phyloP scores from a whole-genome alignment of 2,113 vertebrate genomes.

The Mionectes macconnelli region DNA sequence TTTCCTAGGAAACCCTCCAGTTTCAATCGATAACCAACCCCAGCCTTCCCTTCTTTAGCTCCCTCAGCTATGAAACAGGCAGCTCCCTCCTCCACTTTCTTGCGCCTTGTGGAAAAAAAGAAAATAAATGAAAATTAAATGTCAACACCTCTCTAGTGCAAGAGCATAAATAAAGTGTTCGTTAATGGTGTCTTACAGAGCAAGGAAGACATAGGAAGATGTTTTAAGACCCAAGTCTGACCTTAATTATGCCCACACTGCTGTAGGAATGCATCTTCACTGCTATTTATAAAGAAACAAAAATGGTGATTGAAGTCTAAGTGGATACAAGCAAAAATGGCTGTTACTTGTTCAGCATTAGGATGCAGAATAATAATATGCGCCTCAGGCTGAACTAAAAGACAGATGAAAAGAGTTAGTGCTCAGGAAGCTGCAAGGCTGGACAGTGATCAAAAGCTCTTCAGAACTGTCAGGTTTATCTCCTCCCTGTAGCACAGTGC shows the following conservation, averaged over 20 bases:
- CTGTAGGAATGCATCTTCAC: not conserved
- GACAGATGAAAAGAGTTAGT: not conserved
- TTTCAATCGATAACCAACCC: not conserved
- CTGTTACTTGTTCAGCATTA: not conserved
- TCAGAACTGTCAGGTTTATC: not conserved
- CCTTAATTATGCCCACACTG: not conserved
- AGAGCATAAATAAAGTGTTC: not conserved
- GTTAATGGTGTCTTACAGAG: not conserved
- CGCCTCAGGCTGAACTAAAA: not conserved
- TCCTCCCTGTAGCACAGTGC: not conserved
- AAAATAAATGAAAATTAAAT: not conserved
- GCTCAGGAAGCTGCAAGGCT: not conserved
- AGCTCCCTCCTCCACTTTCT: not conserved
- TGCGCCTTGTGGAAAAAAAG: not conserved
- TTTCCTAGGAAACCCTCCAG: not conserved
- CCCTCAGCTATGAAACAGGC: not conserved
- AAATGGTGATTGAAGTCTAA: not conserved
- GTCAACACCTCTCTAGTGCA: not conserved
- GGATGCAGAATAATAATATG: not conserved
- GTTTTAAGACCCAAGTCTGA: not conserved
- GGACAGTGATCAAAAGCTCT: not conserved
- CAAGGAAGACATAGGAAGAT: not conserved
- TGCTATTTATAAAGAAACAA: not conserved
- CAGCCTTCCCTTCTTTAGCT: not conserved
- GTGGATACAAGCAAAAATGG: not conserved